phyloP scores from a whole-genome alignment of 1,140 invertebrate genomes.

The Zophobas morio region DNA sequence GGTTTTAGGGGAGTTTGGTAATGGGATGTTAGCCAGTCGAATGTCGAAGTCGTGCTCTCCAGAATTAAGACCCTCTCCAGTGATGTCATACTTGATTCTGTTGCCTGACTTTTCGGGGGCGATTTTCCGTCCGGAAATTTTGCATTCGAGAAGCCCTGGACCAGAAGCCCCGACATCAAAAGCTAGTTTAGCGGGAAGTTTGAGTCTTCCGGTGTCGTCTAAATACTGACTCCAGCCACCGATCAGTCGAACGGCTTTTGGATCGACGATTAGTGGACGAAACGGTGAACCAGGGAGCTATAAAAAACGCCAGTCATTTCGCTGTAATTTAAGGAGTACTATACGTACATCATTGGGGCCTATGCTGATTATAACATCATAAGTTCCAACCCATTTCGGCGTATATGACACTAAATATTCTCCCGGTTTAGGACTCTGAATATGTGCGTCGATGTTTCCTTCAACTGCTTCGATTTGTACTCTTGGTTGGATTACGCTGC shows the following conservation, averaged over 20 bases:
- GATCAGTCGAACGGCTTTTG: constrained; percentile 70
- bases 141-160: constrained; percentile 79
- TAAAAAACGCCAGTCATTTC: constrained; percentile 28
- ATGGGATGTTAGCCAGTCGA: constrained; percentile 68
- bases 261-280: constrained; percentile 63
- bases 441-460: constrained; percentile 64
- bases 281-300: constrained; percentile 66
- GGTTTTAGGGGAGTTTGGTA: constrained; percentile 62
- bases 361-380: constrained; percentile 75
- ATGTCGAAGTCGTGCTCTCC: constrained; percentile 77
- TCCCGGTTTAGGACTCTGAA: constrained; percentile 65
- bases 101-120: constrained; percentile 62
- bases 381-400: constrained; percentile 80
- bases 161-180: constrained; percentile 84
- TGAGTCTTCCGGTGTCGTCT: constrained; percentile 82
- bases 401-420: constrained; percentile 75
- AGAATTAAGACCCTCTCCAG: constrained; percentile 80
- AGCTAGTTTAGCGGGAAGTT: constrained; percentile 82
- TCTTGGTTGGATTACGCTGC: constrained; percentile 71
- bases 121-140: constrained; percentile 75
- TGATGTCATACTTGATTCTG: constrained; percentile 71
- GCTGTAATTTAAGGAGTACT: not conserved
- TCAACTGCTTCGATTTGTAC: constrained; percentile 67
- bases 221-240: constrained; percentile 88
- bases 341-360: constrained; percentile 66